phyloP scores from a whole-genome alignment of 1,140 invertebrate species.

The Brachystomella parvula region DNA sequence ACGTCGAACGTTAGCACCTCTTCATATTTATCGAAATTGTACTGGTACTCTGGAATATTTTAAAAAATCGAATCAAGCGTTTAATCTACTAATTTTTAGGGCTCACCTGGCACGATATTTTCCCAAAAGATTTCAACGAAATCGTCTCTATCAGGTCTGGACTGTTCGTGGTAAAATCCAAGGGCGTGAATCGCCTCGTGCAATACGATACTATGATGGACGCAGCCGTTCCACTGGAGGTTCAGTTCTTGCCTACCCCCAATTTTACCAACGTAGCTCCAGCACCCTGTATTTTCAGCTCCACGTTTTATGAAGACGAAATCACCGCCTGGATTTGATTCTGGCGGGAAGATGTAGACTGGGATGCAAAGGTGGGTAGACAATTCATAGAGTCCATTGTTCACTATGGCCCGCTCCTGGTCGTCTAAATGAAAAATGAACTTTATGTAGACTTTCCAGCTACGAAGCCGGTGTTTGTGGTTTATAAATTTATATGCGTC shows the following conservation, averaged over 20 bases:
- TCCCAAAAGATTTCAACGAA: constrained; percentile 25
- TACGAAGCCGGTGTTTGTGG: too few relatives aligned
- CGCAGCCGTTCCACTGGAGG: background rate
- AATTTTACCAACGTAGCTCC: constrained; percentile 26
- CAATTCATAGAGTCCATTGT: constrained; percentile 19
- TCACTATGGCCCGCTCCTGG: constrained; percentile 4
- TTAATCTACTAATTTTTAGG: background rate
- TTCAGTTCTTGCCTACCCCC: constrained; percentile 16
- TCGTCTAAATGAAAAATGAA: too few relatives aligned
- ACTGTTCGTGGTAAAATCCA: constrained; percentile 37
- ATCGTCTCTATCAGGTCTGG: constrained; percentile 31
- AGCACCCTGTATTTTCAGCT: constrained; percentile 17
- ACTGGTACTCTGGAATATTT: background rate
- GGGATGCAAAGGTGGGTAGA: constrained; percentile 15
- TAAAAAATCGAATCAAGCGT: background rate
- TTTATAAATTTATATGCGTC: too few relatives aligned
- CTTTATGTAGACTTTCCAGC: too few relatives aligned
- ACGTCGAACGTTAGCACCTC: constrained; percentile 24
- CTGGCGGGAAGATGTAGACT: constrained; percentile 10
- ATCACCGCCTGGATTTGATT: constrained; percentile 19
- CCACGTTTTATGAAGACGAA: constrained; percentile 28
- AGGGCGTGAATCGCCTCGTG: constrained; percentile 35
- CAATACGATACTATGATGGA: constrained; percentile 18
- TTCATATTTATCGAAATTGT: constrained; percentile 16
- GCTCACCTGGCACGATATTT: constrained; percentile 38